Percentiles rank a stretch among this genome's conserved stretches.
These are phyloP conservation scores for Porites evermanni DNA, from an alignment of 92 coral and sea anemone species.

Conservation along the genomic window DNA sequence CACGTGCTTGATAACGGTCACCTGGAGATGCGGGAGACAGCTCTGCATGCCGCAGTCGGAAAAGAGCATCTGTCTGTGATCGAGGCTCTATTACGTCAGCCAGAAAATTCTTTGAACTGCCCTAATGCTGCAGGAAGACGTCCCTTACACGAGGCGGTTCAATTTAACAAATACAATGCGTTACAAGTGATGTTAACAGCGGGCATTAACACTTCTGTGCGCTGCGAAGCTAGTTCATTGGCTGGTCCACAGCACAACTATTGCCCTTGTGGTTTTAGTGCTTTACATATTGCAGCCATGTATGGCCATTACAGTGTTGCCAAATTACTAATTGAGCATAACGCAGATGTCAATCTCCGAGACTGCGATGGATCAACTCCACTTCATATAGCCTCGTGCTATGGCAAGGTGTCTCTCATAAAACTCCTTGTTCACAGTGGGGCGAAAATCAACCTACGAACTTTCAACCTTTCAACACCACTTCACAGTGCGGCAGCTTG, in stretches of 20 bases:
- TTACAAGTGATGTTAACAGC: not conserved
- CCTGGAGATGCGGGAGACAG: slow-evolving; percentile 57
- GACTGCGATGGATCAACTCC: slow-evolving; percentile 69
- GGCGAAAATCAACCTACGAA: slow-evolving; percentile 11
- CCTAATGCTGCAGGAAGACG: slow-evolving; percentile 55
- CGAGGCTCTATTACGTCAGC: slow-evolving; percentile 30
- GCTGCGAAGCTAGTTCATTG: not conserved
- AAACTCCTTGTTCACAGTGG: slow-evolving; percentile 31
- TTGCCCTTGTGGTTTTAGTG: slow-evolving; percentile 59
- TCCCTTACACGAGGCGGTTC: slow-evolving; percentile 66
- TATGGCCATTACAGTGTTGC: slow-evolving; percentile 46
- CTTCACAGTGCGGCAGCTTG: not conserved
- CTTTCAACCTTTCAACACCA: slow-evolving; percentile 30
- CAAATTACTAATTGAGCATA: slow-evolving; percentile 22
- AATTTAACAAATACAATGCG: not conserved
- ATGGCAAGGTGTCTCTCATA: slow-evolving; percentile 20
- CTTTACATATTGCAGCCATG: slow-evolving; percentile 54
- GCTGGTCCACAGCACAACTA: not conserved
- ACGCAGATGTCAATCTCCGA: slow-evolving; percentile 7
- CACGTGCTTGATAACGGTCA: slow-evolving; percentile 11
- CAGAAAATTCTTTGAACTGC: slow-evolving; percentile 50
- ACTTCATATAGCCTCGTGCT: slow-evolving; percentile 53
- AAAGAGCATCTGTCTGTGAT: slow-evolving; percentile 48
- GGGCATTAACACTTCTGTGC: not conserved
- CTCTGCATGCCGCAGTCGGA: slow-evolving; percentile 71